Evolutionary conservation across 1,140 invertebrate genomes (phyloP).

Genomic region (Drosophila kohkoa): DNA sequence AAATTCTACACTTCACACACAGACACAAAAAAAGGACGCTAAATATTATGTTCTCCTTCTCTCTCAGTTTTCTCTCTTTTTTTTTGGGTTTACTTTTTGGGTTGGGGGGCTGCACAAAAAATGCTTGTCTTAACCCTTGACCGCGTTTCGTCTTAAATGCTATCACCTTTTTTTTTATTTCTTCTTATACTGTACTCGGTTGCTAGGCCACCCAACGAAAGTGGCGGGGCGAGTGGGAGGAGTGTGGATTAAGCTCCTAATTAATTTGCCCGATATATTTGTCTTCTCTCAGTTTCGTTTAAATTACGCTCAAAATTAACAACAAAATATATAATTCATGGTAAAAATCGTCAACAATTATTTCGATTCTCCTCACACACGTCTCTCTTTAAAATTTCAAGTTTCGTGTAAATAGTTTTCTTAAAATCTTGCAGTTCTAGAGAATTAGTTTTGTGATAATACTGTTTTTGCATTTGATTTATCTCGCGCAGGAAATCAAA

Average conservation of each 20-base stretch:
- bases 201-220: constrained; percentile 12
- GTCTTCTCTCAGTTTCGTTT: constrained; percentile 6
- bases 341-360: constrained; percentile 43
- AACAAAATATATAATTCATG: constrained; percentile 55
- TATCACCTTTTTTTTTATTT: constrained; percentile 64
- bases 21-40: constrained; percentile 46
- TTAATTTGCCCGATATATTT: constrained; percentile 45
- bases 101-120: constrained; percentile 30
- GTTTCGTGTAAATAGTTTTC: constrained; percentile 55
- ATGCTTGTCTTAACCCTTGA: constrained; percentile 47
- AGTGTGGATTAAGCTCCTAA: constrained; percentile 30
- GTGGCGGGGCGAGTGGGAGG: neutral
- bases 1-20: constrained; percentile 14
- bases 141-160: constrained; percentile 37
- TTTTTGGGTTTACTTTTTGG: neutral
- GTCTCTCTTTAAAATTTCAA: constrained; percentile 35
- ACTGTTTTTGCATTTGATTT: constrained; percentile 47
- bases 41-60: constrained; percentile 25
- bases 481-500: constrained; percentile 30
- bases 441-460: constrained; percentile 47
- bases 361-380: constrained; percentile 13
- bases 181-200: constrained; percentile 12
- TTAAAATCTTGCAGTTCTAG: constrained; percentile 43
- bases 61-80: neutral
- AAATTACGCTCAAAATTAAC: constrained; percentile 73